Evolutionary conservation across 2,888 invertebrate genomes (phyloP).

Genomic region (Cephus nigrinus): DNA sequence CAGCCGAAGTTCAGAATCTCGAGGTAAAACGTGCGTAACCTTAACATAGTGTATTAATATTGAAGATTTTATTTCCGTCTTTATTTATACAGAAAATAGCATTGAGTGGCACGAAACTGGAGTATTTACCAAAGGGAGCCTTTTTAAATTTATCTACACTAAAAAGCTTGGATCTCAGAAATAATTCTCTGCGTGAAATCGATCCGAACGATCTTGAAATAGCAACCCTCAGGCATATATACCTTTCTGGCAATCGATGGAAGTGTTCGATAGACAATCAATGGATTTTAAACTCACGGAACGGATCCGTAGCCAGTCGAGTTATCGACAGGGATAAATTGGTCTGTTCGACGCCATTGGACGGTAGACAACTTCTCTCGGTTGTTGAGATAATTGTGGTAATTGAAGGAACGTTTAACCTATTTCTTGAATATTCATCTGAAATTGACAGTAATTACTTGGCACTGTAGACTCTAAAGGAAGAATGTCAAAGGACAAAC

Average conservation of each 20-base stretch:
- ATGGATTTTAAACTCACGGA: conserved; percentile 73
- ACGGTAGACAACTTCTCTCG: conserved; percentile 73
- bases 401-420: conserved; percentile 39
- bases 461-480: conserved; percentile 67
- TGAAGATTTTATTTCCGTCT: background rate
- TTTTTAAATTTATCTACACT: conserved; percentile 68
- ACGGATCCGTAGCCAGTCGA: conserved; percentile 66
- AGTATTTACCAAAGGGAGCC: conserved; percentile 42
- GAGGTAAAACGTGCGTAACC: conserved; percentile 42
- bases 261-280: conserved; percentile 74
- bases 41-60: background rate
- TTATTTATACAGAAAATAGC: conserved; percentile 50
- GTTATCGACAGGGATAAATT: conserved; percentile 72
- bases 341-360: conserved; percentile 72
- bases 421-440: background rate
- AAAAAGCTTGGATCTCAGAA: conserved; percentile 69
- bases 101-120: conserved; percentile 58
- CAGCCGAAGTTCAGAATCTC: conserved; percentile 37
- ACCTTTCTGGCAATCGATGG: conserved; percentile 76
- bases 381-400: conserved; percentile 76
- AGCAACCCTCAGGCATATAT: conserved; percentile 63
- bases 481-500: conserved; percentile 71
- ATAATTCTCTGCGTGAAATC: conserved; percentile 69
- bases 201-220: conserved; percentile 62
- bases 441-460: background rate